Percentiles rank a stretch among this genome's conserved stretches.
phyloP scores from a whole-genome alignment of 1,140 invertebrate species.

The Bombus huntii region DNA sequence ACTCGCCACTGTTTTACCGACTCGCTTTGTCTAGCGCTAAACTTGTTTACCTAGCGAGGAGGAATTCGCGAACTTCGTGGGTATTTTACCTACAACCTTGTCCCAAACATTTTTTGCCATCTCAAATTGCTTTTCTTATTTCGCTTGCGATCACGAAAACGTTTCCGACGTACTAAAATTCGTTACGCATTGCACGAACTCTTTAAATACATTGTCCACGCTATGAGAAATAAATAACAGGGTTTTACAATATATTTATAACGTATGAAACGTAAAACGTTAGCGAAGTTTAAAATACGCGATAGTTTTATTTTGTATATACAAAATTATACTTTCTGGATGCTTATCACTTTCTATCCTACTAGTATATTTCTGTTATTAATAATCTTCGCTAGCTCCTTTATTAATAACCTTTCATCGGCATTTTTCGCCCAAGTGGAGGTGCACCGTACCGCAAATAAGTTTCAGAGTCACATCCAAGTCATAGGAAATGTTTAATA shows the following conservation, averaged over 20 bases:
- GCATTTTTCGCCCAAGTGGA: neutral
- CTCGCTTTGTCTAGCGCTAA: slow-evolving; percentile 32
- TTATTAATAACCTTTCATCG: accelerated
- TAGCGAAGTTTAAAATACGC: too few species aligned
- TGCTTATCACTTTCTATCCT: too few species aligned
- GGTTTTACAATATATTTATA: neutral
- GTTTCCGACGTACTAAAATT: too few species aligned
- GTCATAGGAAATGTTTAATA: neutral
- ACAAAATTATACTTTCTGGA: too few species aligned
- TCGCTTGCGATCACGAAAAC: neutral
- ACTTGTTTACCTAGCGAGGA: slow-evolving; percentile 56
- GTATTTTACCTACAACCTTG: slow-evolving; percentile 37
- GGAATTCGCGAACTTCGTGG: slow-evolving; percentile 38
- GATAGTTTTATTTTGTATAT: neutral
- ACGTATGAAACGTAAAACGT: too few species aligned
- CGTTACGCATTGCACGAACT: neutral
- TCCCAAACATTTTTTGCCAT: neutral
- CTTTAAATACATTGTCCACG: neutral
- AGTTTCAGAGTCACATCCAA: neutral
- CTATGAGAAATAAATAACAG: neutral
- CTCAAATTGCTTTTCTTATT: too few species aligned
- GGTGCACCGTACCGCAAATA: neutral
- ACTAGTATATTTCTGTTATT: neutral
- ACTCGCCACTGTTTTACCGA: slow-evolving; percentile 63
- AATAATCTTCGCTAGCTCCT: neutral